Base-by-base conservation (phyloP, 1,140 invertebrate genomes). In the Oedothorax gibbosus region DNA sequence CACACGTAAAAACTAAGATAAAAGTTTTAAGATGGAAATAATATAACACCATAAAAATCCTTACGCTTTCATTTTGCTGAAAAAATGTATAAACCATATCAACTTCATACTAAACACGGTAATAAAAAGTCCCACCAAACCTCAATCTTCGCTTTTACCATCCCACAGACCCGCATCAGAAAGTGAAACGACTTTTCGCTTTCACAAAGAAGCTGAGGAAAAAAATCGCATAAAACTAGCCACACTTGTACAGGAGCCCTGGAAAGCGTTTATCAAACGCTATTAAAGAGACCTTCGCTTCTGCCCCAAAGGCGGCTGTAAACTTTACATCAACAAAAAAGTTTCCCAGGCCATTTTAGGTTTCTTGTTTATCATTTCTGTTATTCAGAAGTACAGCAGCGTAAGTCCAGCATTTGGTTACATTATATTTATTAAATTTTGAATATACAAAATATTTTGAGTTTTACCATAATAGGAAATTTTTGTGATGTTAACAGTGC, bases 211-310 rank as follows among this genome's bases (percentile, higher is more conserved):
- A 62, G 18, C 18, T 35, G 35, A 35, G 65, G 75, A 77, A 64
- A 77, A 77, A 79, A 68, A 56, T 51, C 64, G n/a, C 65, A 71
- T 57, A 81, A 81, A 71, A 64, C 54, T 71, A 68, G 50, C n/a
- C 11, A 35, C 51, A 60, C 80, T 35, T 66, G 56, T 56, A 50
- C 68, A 51, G 9, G n/a, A 56, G 75, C 62, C 10, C 75, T 77
- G 57, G 35, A 82, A 82, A 82, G 66, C 69, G 80, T 62, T 82
- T 82, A 82, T 82, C 80, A 82, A 82, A 82, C 57, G 69, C 80
- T 82, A 82, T 82, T 82, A 82, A 82, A 82, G 57, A 60, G 57
- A 11, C 57, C 57, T 60, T 53, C 20, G 21, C 35, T 65, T 56
- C 14, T 53, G n/a, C 53, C 20, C 18, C 64, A 69, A 9, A 71